These are phyloP conservation scores for Hypomesus transpacificus DNA, from an alignment of 2,113 vertebrate species.

Conservation along the genomic window DNA sequence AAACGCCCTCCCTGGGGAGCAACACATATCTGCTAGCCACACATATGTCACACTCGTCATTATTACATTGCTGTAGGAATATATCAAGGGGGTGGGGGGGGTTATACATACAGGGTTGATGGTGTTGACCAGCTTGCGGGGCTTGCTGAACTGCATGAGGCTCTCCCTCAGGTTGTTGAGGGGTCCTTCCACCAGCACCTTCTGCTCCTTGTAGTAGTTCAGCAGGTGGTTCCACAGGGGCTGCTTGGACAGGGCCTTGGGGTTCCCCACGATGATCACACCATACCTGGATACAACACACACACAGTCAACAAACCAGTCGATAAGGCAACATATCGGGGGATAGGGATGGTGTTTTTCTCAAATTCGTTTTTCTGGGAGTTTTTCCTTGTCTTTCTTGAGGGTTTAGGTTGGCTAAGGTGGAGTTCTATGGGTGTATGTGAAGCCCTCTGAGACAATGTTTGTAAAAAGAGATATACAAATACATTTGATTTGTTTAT, in stretches of 20 bases:
- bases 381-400: not conserved
- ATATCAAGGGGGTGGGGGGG: not conserved
- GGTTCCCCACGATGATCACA: constrained; percentile 97
- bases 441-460: too few species aligned
- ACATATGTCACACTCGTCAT: too few species aligned
- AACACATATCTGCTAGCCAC: too few species aligned
- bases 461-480: too few species aligned
- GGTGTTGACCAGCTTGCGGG: constrained; percentile 95
- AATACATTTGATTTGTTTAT: too few species aligned
- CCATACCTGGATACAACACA: constrained; percentile 76
- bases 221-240: constrained; percentile 97
- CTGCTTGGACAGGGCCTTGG: constrained; percentile 95
- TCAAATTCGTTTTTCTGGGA: not conserved
- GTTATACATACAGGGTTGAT: constrained; percentile 89
- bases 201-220: constrained; percentile 99
- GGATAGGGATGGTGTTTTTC: too few species aligned
- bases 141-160: constrained; percentile 99
- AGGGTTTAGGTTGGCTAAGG: too few species aligned
- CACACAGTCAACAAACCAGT: not conserved
- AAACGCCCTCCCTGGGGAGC: constrained; percentile 75
- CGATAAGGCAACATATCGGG: not conserved
- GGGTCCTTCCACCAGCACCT: constrained; percentile 95
- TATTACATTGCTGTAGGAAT: not conserved
- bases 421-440: too few species aligned
- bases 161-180: constrained; percentile 98